Conservation (phyloP, 23 tunicate genomes). For the Styela plicata region DNA sequence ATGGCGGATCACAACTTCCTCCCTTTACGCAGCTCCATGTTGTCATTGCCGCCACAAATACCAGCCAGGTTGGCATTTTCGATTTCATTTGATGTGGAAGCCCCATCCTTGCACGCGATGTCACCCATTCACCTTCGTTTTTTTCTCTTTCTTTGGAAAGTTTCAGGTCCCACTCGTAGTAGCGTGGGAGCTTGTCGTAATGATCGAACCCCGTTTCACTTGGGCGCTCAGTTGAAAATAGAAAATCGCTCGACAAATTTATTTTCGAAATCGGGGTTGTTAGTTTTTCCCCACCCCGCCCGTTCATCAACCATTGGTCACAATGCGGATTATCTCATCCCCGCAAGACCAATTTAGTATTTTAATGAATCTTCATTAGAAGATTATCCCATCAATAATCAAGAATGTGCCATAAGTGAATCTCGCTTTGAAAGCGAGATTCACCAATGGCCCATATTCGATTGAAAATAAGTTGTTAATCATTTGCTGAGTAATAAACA, state of each 20-base stretch:
- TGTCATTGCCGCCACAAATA: neutral
- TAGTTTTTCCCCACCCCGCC: neutral
- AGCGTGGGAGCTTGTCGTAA: neutral
- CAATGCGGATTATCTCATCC: neutral
- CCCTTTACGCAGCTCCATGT: neutral
- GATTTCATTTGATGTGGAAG: neutral
- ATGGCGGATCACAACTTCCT: neutral
- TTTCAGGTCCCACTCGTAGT: neutral
- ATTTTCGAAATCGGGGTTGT: neutral
- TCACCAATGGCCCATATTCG: neutral
- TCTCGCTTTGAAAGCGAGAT: neutral
- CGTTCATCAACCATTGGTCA: neutral
- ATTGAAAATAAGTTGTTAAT: too few species aligned
- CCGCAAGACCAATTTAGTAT: neutral
- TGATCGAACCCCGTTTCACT: slow-evolving; percentile 9
- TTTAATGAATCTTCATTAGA: too few species aligned
- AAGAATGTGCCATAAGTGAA: too few species aligned
- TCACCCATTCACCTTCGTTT: neutral
- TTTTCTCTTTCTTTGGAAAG: neutral
- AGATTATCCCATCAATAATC: too few species aligned
- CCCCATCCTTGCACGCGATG: slow-evolving; percentile 14
- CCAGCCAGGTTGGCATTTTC: neutral
- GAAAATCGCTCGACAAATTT: neutral
- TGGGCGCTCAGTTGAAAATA: slow-evolving; percentile 30
- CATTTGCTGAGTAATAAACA: neutral